Conservation (phyloP, 2,888 invertebrate genomes). For the Thymelicus sylvestris region DNA sequence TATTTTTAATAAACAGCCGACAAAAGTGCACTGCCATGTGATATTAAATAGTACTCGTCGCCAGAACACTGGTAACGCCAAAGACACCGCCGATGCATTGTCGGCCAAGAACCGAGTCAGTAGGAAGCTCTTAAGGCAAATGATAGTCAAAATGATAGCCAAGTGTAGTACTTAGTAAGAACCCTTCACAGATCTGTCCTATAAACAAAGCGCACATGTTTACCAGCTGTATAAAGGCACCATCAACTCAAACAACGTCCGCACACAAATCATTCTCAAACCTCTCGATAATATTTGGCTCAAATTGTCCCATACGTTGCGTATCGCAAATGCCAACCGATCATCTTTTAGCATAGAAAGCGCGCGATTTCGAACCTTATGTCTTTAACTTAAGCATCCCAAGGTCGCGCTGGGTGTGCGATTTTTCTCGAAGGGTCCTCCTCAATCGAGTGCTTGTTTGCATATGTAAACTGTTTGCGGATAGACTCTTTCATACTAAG, state of each 20-base stretch:
- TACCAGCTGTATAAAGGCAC: conserved; percentile 7
- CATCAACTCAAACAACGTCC: conserved; percentile 24
- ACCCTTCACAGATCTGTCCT: not conserved
- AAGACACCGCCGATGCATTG: no score
- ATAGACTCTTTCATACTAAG: conserved; percentile 23
- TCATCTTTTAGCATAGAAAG: conserved; percentile 23
- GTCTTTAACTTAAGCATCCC: not conserved
- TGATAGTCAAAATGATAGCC: not conserved
- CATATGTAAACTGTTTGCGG: conserved; percentile 33
- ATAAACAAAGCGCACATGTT: conserved; percentile 15
- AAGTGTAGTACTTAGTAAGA: not conserved
- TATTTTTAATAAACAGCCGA: no score
- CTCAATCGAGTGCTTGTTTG: conserved; percentile 25
- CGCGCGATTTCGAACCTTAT: conserved; percentile 2
- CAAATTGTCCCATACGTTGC: conserved; percentile 39
- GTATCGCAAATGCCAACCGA: conserved; percentile 40
- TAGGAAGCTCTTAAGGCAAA: not conserved
- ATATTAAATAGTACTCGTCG: no score
- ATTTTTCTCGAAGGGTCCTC: conserved; percentile 15
- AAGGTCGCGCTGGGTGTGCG: not conserved
- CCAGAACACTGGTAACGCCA: no score
- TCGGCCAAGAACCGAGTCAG: no score
- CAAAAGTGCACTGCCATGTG: no score
- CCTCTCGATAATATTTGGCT: conserved; percentile 43
- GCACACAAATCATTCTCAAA: conserved; percentile 22